Conservation (phyloP, 2,888 invertebrate genomes). For the Cecidostiba fungosa region DNA sequence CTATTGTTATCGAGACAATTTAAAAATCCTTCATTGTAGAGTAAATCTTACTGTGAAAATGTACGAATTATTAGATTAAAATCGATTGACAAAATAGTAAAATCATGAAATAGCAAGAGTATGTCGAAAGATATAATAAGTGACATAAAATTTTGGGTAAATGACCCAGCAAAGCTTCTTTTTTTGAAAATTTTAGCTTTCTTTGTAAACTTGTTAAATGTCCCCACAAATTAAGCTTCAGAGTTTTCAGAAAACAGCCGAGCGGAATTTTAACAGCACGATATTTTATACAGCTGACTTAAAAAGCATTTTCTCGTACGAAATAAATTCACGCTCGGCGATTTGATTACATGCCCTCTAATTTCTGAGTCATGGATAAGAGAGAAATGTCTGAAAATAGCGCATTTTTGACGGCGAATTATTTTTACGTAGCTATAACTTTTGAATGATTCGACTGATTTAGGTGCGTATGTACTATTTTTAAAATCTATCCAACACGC, state of each 20-base stretch:
- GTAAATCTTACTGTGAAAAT: too few species aligned
- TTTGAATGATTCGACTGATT: slow-evolving; percentile 52
- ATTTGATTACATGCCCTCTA: slow-evolving; percentile 11
- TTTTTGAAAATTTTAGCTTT: neutral
- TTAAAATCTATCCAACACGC: slow-evolving; percentile 17
- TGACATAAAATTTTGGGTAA: too few species aligned
- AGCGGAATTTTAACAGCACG: neutral
- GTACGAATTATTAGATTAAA: too few species aligned
- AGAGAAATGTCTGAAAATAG: slow-evolving; percentile 33
- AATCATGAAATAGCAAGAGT: too few species aligned
- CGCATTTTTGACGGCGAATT: slow-evolving; percentile 29
- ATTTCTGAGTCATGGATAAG: slow-evolving; percentile 18
- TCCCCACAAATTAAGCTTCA: neutral
- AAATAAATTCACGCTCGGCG: neutral
- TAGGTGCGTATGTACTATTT: slow-evolving; percentile 31
- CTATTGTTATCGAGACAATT: neutral
- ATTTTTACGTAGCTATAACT: slow-evolving; percentile 41
- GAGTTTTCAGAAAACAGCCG: neutral
- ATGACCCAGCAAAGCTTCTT: too few species aligned
- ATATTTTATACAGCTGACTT: slow-evolving; percentile 2
- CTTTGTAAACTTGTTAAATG: neutral
- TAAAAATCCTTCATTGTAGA: too few species aligned
- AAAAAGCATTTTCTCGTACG: neutral
- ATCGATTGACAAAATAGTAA: too few species aligned
- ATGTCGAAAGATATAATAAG: too few species aligned